These are phyloP conservation scores for Rhopalosiphum padi DNA, from an alignment of 1,140 invertebrate species.

Conservation along the genomic window DNA sequence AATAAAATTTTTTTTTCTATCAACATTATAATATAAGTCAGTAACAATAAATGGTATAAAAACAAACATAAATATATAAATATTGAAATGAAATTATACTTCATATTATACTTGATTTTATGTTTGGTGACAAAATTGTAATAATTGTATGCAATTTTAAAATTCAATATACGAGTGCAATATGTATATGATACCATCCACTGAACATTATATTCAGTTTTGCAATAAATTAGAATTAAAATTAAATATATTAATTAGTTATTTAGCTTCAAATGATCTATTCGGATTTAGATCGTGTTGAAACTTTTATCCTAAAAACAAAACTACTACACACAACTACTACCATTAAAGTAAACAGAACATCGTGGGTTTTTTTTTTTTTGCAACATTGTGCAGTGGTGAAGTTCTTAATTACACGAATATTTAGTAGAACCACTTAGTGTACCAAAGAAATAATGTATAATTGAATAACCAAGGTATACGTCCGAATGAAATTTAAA, in stretches of 20 bases:
- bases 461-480: background rate
- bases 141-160: background rate
- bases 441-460: background rate
- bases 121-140: background rate
- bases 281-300: background rate
- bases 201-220: background rate
- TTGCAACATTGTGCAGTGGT: too few species aligned
- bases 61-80: background rate
- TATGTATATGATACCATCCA: background rate
- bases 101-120: background rate
- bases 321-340: background rate
- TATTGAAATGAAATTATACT: background rate
- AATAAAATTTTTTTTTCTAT: background rate
- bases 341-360: background rate
- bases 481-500: background rate
- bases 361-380: background rate
- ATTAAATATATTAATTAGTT: too few species aligned
- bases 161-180: background rate
- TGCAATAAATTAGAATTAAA: background rate
- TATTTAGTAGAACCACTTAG: background rate
- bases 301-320: background rate
- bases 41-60: background rate
- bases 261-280: background rate
- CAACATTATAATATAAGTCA: background rate
- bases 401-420: background rate